phyloP scores from a whole-genome alignment of 1,140 invertebrate species.

The Nasonia longicornis region DNA sequence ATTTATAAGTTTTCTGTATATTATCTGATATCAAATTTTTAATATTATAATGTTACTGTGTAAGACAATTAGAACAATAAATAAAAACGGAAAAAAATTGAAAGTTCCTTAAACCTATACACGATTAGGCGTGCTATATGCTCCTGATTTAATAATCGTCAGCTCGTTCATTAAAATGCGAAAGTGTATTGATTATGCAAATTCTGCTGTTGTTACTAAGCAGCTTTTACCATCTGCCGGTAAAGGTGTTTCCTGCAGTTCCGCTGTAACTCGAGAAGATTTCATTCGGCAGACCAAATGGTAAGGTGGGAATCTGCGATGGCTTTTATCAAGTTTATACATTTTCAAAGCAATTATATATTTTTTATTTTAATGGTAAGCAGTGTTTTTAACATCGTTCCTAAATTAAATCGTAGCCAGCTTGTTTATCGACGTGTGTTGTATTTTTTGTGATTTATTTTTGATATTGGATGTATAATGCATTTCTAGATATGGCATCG shows the following conservation, averaged over 20 bases:
- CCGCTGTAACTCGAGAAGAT: too few species aligned
- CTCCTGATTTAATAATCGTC: background rate
- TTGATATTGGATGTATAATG: too few species aligned
- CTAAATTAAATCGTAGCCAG: too few species aligned
- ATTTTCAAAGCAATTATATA: too few species aligned
- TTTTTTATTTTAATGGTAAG: too few species aligned
- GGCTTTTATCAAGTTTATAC: too few species aligned
- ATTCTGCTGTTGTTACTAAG: background rate
- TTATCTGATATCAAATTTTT: background rate
- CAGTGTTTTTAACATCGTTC: too few species aligned
- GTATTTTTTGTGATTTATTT: too few species aligned
- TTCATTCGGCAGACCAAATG: background rate
- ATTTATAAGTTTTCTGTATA: background rate
- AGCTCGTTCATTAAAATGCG: background rate
- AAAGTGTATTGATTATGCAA: background rate
- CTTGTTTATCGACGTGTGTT: too few species aligned
- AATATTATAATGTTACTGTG: background rate
- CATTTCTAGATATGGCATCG: too few species aligned
- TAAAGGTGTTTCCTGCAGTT: background rate
- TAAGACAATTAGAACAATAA: background rate
- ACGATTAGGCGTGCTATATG: too few species aligned
- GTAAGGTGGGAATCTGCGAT: too few species aligned
- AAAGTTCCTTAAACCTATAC: background rate
- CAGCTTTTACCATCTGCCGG: background rate
- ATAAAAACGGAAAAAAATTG: background rate